Evolutionary conservation across 2,113 vertebrate genomes (phyloP).

Genomic region (Megalops atlanticus): DNA sequence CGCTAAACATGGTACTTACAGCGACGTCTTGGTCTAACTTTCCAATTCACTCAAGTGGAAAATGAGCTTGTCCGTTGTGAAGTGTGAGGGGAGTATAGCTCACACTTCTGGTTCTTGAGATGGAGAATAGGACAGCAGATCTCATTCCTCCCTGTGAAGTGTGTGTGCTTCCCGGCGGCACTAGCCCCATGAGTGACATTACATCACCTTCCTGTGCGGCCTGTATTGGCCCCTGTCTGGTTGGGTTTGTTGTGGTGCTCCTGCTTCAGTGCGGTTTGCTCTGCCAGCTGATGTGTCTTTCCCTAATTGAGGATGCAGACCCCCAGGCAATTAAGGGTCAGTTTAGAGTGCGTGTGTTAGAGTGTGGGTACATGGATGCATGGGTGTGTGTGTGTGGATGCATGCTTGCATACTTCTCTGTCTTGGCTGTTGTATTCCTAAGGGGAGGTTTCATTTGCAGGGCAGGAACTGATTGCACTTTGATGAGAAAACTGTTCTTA

Average conservation of each 20-base stretch:
- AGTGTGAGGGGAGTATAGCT: neutral
- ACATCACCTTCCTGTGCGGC: neutral
- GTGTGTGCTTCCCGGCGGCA: neutral
- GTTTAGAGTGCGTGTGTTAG: neutral
- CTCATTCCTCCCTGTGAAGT: neutral
- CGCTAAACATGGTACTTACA: neutral
- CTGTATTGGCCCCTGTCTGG: too few species aligned
- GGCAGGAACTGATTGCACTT: constrained; percentile 12
- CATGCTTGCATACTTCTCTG: neutral
- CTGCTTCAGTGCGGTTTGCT: too few species aligned
- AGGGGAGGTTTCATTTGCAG: neutral
- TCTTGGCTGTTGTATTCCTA: constrained; percentile 14
- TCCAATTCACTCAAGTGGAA: neutral
- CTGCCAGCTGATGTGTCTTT: neutral
- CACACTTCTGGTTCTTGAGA: neutral
- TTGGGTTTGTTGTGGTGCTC: too few species aligned
- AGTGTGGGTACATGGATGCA: neutral
- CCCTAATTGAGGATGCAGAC: neutral
- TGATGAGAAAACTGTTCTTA: constrained; percentile 26
- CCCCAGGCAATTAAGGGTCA: neutral
- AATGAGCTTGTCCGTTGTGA: neutral
- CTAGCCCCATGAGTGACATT: neutral
- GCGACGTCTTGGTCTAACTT: too few species aligned
- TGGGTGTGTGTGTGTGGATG: neutral
- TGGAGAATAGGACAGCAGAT: too few species aligned